phyloP scores from a whole-genome alignment of 2,797 vertebrate species.

The Okamejei kenojei region DNA sequence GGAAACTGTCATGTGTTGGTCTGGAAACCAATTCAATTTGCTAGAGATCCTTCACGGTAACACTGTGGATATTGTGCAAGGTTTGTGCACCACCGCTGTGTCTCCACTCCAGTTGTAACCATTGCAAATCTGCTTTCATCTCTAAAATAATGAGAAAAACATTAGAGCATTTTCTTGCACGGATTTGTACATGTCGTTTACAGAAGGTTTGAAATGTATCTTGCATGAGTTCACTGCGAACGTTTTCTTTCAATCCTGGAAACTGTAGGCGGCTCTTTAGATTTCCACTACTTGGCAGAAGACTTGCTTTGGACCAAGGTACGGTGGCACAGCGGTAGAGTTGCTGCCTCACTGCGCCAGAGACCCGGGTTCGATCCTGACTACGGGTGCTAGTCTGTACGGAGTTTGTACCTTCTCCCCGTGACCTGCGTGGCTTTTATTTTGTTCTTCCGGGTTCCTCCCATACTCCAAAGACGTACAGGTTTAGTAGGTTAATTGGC shows the following conservation, averaged over 20 bases:
- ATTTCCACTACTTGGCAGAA: not conserved
- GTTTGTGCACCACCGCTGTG: not conserved
- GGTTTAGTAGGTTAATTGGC: no score
- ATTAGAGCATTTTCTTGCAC: not conserved
- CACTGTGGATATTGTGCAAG: not conserved
- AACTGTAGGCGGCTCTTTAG: not conserved
- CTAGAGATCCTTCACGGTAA: not conserved
- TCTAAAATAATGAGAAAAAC: not conserved
- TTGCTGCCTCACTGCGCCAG: no score
- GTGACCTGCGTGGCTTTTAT: no score
- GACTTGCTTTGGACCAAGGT: no score
- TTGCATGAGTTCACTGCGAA: not conserved
- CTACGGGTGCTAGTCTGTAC: no score
- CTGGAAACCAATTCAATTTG: not conserved
- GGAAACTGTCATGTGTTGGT: not conserved
- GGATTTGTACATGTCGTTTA: not conserved
- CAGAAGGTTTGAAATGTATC: not conserved
- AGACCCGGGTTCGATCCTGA: no score
- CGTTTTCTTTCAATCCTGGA: not conserved
- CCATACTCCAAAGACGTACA: no score
- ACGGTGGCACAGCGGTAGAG: no score
- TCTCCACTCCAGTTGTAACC: not conserved
- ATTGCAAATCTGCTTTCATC: not conserved
- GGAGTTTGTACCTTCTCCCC: no score
- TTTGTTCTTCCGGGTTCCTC: no score